A percentile compares a stretch with the other conserved stretches of the same genome.
Conservation (phyloP, 2,113 vertebrate species). For the Catharus bicknelli region DNA sequence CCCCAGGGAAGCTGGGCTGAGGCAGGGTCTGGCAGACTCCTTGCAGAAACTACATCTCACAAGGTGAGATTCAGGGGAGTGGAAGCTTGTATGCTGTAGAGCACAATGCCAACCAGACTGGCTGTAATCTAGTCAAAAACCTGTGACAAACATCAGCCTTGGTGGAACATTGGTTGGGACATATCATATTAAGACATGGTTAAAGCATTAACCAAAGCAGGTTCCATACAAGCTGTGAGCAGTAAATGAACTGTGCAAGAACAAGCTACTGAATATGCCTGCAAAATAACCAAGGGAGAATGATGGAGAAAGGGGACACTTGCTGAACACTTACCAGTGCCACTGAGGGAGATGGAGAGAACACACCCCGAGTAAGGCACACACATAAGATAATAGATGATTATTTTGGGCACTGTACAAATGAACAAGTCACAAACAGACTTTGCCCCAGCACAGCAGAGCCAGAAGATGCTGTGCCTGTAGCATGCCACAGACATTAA, state of each 20-base stretch:
- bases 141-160: neutral
- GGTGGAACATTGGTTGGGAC: neutral
- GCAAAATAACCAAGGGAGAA: neutral
- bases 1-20: neutral
- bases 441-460: neutral
- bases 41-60: neutral
- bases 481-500: fast-evolving
- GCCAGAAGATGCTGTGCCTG: fast-evolving
- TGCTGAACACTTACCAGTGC: neutral
- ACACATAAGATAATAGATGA: fast-evolving
- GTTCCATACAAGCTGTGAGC: neutral
- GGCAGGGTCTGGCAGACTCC: fast-evolving
- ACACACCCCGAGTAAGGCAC: neutral
- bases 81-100: neutral
- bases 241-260: neutral
- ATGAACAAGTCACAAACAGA: neutral
- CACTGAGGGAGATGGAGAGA: neutral
- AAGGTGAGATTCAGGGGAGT: neutral
- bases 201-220: neutral
- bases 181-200: fast-evolving
- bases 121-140: neutral
- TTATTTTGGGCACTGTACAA: neutral
- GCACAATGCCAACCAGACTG: neutral
- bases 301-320: neutral
- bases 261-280: fast-evolving